Conservation (phyloP, 2,888 invertebrate genomes). For the Andrena haemorrhoa region DNA sequence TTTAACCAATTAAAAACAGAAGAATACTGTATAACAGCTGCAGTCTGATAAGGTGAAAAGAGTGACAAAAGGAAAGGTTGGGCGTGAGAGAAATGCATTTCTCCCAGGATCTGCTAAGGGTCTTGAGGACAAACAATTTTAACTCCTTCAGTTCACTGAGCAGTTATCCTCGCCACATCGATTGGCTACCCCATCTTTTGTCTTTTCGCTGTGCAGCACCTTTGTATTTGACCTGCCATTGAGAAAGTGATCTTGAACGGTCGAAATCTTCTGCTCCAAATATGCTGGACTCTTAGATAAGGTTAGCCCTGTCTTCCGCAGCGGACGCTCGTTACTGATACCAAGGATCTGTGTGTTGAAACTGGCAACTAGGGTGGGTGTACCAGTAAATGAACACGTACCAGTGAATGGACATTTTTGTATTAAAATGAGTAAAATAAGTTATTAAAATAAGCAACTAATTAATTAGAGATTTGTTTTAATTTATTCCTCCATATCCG, state of each 20-base stretch:
- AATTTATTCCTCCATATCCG: too few species aligned
- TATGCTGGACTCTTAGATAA: neutral
- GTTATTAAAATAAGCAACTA: too few species aligned
- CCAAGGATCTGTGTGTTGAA: constrained; percentile 2
- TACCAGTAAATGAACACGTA: too few species aligned
- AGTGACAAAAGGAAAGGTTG: neutral
- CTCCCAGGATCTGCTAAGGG: neutral
- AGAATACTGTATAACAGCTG: too few species aligned
- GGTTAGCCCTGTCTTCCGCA: neutral
- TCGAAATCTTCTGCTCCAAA: constrained; percentile 1
- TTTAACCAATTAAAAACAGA: too few species aligned
- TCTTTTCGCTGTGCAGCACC: neutral
- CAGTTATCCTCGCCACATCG: neutral
- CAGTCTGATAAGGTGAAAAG: neutral
- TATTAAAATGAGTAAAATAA: too few species aligned
- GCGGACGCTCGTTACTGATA: neutral
- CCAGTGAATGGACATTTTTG: too few species aligned
- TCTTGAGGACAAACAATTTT: too few species aligned
- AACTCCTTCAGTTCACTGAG: neutral
- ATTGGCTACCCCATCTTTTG: neutral
- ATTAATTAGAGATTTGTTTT: too few species aligned
- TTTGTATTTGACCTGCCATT: neutral
- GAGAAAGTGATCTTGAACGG: neutral
- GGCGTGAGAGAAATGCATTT: neutral
- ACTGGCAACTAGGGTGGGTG: too few species aligned